Conservation (phyloP, 2,888 invertebrate genomes). For the Drosophila anceps region DNA sequence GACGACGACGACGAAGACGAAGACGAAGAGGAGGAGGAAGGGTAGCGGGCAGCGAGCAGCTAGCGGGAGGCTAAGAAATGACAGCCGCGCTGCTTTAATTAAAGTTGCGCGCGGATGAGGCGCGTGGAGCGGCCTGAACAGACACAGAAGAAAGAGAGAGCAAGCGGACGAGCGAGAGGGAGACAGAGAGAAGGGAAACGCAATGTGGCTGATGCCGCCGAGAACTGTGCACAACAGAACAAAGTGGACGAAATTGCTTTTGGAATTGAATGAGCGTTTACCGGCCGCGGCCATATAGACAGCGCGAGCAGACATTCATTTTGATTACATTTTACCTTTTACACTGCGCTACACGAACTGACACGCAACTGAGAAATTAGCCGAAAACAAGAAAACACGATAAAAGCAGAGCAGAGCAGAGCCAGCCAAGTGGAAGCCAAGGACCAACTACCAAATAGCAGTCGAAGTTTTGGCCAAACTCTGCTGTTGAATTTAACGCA, state of each 20-base stretch:
- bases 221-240: conserved; percentile 76
- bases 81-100: conserved; percentile 79
- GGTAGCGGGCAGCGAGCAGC: conserved; percentile 1
- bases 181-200: conserved; percentile 61
- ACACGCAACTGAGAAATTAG: conserved; percentile 41
- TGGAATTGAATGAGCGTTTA: conserved; percentile 60
- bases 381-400: conserved; percentile 19
- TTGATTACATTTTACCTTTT: conserved; percentile 71
- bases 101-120: conserved; percentile 68
- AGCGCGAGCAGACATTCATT: conserved; percentile 53
- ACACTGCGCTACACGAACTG: conserved; percentile 38
- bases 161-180: background rate
- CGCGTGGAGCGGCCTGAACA: conserved; percentile 46
- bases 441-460: conserved; percentile 30
- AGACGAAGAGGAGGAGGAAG: background rate
- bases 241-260: conserved; percentile 82
- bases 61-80: conserved; percentile 65
- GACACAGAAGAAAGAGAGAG: conserved; percentile 32
- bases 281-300: conserved; percentile 35
- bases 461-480: conserved; percentile 24
- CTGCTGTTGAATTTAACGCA: conserved; percentile 57
- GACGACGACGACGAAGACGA: background rate
- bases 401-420: background rate
- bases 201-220: conserved; percentile 80
- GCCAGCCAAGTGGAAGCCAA: conserved; percentile 17